These are phyloP conservation scores for Andinoacara biseriatus DNA, from an alignment of 2,113 vertebrate genomes.

Conservation along the genomic window DNA sequence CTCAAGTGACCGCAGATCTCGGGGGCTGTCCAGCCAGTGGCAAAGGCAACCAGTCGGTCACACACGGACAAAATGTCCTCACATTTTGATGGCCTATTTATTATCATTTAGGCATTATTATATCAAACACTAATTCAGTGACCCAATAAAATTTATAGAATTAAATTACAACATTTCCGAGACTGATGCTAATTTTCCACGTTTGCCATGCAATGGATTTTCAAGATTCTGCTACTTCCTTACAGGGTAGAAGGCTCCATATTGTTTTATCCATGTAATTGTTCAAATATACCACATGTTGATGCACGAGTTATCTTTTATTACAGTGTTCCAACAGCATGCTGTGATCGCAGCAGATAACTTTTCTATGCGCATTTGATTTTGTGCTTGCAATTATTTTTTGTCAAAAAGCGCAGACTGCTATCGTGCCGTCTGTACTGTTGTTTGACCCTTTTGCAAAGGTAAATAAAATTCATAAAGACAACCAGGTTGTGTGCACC, in stretches of 20 bases:
- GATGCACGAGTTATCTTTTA: neutral
- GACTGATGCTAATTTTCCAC: neutral
- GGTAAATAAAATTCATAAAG: neutral
- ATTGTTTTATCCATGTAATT: neutral
- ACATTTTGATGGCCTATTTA: neutral
- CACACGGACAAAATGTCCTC: neutral
- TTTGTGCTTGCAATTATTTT: neutral
- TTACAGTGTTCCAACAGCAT: too few relatives aligned
- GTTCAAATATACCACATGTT: neutral
- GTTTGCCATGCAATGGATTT: neutral
- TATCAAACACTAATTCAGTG: neutral
- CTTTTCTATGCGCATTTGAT: neutral
- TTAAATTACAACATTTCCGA: neutral
- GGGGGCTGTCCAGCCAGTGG: neutral
- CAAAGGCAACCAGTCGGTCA: neutral
- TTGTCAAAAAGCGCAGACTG: slow-evolving; percentile 2
- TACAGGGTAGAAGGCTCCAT: neutral
- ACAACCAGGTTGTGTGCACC: neutral
- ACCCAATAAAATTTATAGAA: neutral
- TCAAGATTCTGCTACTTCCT: neutral
- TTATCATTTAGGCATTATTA: neutral
- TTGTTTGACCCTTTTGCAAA: neutral
- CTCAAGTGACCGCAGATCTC: neutral
- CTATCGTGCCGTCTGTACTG: neutral
- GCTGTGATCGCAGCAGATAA: neutral